A percentile compares a stretch with the other conserved stretches of the same genome.
These are phyloP conservation scores for Heliconius aoede DNA, from an alignment of 2,888 invertebrate genomes.

Conservation along the genomic window DNA sequence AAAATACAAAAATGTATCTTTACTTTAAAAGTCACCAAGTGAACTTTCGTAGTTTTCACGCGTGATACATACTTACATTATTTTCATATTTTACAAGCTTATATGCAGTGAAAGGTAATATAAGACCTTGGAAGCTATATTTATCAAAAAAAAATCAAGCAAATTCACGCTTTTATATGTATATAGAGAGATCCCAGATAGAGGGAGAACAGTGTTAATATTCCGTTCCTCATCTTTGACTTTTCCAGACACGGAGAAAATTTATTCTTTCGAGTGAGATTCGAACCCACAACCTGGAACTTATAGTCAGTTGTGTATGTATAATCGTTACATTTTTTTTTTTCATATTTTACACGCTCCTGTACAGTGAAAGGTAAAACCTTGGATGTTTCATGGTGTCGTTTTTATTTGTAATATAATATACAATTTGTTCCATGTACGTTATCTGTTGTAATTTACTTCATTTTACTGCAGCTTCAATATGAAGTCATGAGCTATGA, in stretches of 20 bases:
- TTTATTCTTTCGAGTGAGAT: neutral
- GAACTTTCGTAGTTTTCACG: constrained; percentile 9
- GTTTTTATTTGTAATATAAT: constrained; percentile 10
- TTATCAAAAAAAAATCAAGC: neutral
- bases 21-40: constrained; percentile 7
- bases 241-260: too few species aligned
- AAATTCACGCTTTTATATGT: neutral
- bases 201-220: too few species aligned
- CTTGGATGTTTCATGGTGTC: constrained; percentile 31
- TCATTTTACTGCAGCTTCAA: neutral
- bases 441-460: neutral
- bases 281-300: neutral
- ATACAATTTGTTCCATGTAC: neutral
- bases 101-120: constrained; percentile 28
- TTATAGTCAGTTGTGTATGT: neutral
- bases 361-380: constrained; percentile 36
- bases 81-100: constrained; percentile 25
- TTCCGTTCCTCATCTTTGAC: too few species aligned
- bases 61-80: constrained; percentile 33
- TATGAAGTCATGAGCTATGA: neutral
- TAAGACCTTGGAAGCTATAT: constrained; percentile 31
- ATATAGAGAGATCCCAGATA: neutral
- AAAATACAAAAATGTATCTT: constrained; percentile 25
- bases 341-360: constrained; percentile 26
- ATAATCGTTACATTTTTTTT: constrained; percentile 30